These are phyloP conservation scores for Tholera decimalis DNA, from an alignment of 2,888 invertebrate species.

Conservation along the genomic window DNA sequence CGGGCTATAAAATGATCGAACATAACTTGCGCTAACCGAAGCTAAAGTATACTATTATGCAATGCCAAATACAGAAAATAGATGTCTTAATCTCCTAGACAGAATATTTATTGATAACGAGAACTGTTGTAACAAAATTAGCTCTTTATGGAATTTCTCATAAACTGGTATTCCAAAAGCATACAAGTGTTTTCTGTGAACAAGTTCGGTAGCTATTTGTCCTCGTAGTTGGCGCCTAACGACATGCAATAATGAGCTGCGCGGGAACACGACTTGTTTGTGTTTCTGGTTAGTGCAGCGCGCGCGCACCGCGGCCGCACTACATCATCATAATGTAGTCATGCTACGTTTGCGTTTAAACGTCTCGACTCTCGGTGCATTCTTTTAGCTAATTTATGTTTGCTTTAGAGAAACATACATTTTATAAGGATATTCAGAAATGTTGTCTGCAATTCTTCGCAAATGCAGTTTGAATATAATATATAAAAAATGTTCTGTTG, in stretches of 20 bases:
- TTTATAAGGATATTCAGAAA: neutral
- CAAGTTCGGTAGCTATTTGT: constrained; percentile 70
- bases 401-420: constrained; percentile 3
- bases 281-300: constrained; percentile 75
- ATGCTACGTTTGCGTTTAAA: constrained; percentile 66
- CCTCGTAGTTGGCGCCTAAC: constrained; percentile 83
- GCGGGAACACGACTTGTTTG: constrained; percentile 79
- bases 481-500: too few relatives aligned
- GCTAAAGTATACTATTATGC: neutral
- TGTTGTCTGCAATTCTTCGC: neutral
- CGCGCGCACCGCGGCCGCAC: constrained; percentile 58
- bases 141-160: constrained; percentile 42
- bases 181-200: constrained; percentile 58
- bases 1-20: neutral
- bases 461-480: neutral
- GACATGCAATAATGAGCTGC: constrained; percentile 87
- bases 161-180: constrained; percentile 54
- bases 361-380: constrained; percentile 27
- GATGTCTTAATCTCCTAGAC: neutral
- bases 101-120: constrained; percentile 24
- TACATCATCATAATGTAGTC: constrained; percentile 46
- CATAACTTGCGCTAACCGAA: constrained; percentile 1
- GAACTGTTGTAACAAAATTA: constrained; percentile 26
- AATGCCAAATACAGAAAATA: constrained; percentile 1
- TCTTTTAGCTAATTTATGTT: constrained; percentile 27